A percentile compares a stretch with the other conserved stretches of the same genome.
Conservation (phyloP, 2,888 invertebrate species). For the Melieria crassipennis region DNA sequence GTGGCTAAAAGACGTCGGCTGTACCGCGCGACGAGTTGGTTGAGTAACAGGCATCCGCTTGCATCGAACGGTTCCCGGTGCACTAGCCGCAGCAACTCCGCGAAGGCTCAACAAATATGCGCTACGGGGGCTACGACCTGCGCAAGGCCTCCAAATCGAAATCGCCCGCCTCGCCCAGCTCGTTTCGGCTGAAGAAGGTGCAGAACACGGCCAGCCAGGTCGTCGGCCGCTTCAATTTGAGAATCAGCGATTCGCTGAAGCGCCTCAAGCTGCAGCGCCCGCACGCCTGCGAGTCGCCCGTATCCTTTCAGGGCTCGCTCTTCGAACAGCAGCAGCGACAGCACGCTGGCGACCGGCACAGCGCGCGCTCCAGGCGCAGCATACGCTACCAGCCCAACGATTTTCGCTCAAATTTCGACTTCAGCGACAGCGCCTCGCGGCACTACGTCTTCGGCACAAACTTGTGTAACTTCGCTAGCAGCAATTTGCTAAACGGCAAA, state of each 20-base stretch:
- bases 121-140: constrained; percentile 64
- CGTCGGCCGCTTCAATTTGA: constrained; percentile 59
- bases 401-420: constrained; percentile 53
- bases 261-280: constrained; percentile 42
- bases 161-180: constrained; percentile 48
- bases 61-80: neutral
- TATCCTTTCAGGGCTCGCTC: constrained; percentile 63
- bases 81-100: neutral
- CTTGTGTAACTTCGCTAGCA: constrained; percentile 57
- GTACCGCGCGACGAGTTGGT: neutral
- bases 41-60: neutral
- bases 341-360: constrained; percentile 20
- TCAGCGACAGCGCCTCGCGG: constrained; percentile 20
- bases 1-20: constrained; percentile 12
- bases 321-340: constrained; percentile 54
- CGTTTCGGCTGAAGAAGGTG: constrained; percentile 58
- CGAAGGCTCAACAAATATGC: constrained; percentile 50
- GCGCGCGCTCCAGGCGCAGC: constrained; percentile 16
- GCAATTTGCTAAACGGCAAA: constrained; percentile 60
- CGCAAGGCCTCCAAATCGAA: constrained; percentile 60
- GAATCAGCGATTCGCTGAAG: constrained; percentile 55
- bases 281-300: constrained; percentile 56
- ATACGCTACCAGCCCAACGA: constrained; percentile 55
- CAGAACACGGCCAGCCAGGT: constrained; percentile 62
- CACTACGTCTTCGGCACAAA: constrained; percentile 61